Base-by-base conservation (phyloP, 2,888 invertebrate species). In the Nymphalis urticae region DNA sequence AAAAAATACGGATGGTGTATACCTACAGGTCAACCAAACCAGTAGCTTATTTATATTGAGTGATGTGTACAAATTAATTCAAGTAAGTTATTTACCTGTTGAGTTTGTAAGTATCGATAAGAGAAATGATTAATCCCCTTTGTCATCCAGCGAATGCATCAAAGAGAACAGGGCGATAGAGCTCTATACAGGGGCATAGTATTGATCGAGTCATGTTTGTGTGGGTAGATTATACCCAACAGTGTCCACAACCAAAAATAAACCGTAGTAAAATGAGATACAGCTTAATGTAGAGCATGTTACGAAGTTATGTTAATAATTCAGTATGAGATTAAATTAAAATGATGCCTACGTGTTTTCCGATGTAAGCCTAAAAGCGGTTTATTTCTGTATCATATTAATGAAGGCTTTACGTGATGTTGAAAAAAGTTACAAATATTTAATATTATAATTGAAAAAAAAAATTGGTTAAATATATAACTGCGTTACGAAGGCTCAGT, bases 131-230 rank as follows among this genome's bases (percentile, higher is more conserved):
- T 36, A 13, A 56, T 36, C 21, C 36, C 9, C 32, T 56, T 56
- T 66, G 50, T 21, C 53, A 66, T 54, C 60, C 50, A 60, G 19
- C 61, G 60, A 48, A 36, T 61, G 61, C 54, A 66, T 62, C 19
- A 65, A 58, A 21, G 36, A 58, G 19, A 59, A 54, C 13, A 36
- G 56, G 56, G 36, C 54, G 61, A 48, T 54, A 60, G 10, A 56
- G 10, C 13, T 42, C 32, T 58, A 17, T 54, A 54, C 48, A 54
- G 61, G 47, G 61, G 47, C 56, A 19, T 47, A 32, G 66, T 66
- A 66, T 66, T 62, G 66, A 66, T 66, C 66, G 62, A 21, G 17
- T 60, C 58, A 42, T 66, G n/a, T n/a, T 19, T n/a, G 53, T 10
- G 48, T 48, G 16, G 27, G 42, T 47, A 19, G 32, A 58, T 42